phyloP scores from a whole-genome alignment of 2,888 invertebrate genomes.

The Choristoneura rosaceana region DNA sequence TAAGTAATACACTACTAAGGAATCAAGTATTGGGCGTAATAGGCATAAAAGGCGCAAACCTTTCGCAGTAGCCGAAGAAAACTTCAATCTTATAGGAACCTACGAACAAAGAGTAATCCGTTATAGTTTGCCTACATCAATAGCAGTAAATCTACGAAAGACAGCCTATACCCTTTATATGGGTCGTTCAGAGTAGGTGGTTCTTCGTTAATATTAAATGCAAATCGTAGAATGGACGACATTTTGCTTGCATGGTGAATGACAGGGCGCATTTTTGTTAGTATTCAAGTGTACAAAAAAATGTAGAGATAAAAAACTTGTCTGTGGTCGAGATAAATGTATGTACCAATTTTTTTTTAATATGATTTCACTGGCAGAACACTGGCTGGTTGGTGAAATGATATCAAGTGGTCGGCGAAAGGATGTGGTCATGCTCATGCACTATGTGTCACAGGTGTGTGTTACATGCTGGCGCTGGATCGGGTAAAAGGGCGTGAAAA shows the following conservation, averaged over 20 bases:
- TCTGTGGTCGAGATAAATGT: too few species aligned
- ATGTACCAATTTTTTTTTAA: background rate
- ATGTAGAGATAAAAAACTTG: too few species aligned
- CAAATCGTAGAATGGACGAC: constrained; percentile 35
- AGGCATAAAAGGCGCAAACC: background rate
- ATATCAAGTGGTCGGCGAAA: too few species aligned
- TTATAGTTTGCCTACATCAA: constrained; percentile 4
- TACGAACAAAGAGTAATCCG: background rate
- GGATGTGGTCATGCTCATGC: too few species aligned
- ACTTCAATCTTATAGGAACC: background rate
- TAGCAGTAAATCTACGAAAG: constrained; percentile 24
- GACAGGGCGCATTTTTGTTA: background rate
- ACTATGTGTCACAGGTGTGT: too few species aligned
- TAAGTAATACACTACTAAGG: background rate
- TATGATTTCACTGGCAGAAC: too few species aligned
- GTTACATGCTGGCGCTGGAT: too few species aligned
- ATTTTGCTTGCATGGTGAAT: constrained; percentile 19
- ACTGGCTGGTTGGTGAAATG: too few species aligned
- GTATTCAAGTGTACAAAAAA: background rate
- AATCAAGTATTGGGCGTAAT: background rate
- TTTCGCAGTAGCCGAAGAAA: background rate
- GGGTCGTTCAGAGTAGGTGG: constrained; percentile 12
- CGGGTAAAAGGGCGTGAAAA: too few species aligned
- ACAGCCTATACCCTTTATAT: constrained; percentile 26
- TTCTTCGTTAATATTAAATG: constrained; percentile 35